These are phyloP conservation scores for Sinella curviseta DNA, from an alignment of 1,140 invertebrate genomes.

Conservation along the genomic window DNA sequence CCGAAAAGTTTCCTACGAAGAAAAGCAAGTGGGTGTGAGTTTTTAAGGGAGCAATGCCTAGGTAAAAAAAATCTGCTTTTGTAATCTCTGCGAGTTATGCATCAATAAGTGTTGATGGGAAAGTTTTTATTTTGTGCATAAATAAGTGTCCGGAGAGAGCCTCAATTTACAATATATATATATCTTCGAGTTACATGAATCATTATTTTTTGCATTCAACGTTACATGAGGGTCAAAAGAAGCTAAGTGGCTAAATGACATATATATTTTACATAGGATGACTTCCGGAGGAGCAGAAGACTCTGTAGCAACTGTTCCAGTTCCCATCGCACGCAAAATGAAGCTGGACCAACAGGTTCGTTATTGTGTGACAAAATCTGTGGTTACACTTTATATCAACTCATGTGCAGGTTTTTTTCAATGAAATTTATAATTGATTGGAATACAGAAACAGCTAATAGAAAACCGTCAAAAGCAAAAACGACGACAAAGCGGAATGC, in stretches of 20 bases:
- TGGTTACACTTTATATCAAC: not conserved
- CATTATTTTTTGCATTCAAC: no score
- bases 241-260: not conserved
- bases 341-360: constrained; percentile 49
- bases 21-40: no score
- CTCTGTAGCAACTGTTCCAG: constrained; percentile 40
- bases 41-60: constrained; percentile 1
- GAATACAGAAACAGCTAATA: constrained; percentile 47
- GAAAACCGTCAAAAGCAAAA: constrained; percentile 50
- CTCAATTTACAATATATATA: no score
- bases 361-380: not conserved
- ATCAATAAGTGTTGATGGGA: not conserved
- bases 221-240: no score
- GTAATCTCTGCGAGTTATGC: no score
- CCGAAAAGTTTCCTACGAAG: no score
- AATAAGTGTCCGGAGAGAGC: no score
- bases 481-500: constrained; percentile 48
- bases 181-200: no score
- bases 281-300: constrained; percentile 42
- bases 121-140: no score
- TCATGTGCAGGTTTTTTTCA: not conserved
- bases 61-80: no score
- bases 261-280: constrained; percentile 43
- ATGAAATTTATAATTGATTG: not conserved
- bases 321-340: constrained; percentile 48